A percentile compares a stretch with the other conserved stretches of the same genome.
phyloP scores from a whole-genome alignment of 2,888 invertebrate genomes.

The Zootermopsis nevadensis region DNA sequence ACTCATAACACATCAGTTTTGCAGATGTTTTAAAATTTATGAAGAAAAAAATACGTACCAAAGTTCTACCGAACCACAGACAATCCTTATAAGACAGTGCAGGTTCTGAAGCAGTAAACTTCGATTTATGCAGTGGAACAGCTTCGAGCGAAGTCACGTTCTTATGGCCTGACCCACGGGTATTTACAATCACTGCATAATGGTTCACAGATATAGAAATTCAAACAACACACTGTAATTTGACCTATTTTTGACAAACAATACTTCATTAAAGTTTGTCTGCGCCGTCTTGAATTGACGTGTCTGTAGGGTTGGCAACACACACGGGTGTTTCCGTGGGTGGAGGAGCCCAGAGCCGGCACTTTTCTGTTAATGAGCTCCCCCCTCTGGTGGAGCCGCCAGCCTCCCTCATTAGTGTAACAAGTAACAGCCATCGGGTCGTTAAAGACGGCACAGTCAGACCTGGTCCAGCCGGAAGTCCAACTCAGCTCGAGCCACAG shows the following conservation, averaged over 20 bases:
- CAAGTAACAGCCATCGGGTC: conserved; percentile 49
- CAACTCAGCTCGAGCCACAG: background rate
- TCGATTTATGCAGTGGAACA: too few species aligned
- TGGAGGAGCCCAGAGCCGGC: conserved; percentile 24
- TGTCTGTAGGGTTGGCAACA: conserved; percentile 3
- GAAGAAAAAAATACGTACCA: too few species aligned
- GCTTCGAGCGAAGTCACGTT: too few species aligned
- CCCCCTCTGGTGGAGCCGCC: conserved; percentile 43
- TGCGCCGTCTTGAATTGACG: background rate
- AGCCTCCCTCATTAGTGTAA: conserved; percentile 49
- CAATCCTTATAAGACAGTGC: too few species aligned
- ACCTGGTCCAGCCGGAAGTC: background rate
- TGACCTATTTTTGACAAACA: background rate
- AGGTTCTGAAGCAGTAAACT: too few species aligned
- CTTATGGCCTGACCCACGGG: too few species aligned
- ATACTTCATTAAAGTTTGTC: background rate
- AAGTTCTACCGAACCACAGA: too few species aligned
- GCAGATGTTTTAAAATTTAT: too few species aligned
- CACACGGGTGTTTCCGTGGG: conserved; percentile 19
- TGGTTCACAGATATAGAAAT: background rate
- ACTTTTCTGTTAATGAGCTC: conserved; percentile 50
- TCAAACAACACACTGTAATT: background rate
- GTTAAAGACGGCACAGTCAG: conserved; percentile 39
- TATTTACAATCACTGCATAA: background rate
- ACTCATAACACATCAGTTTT: too few species aligned